A percentile compares a stretch with the other conserved stretches of the same genome.
Evolutionary conservation across 2,888 invertebrate species (phyloP).

Genomic region (Drosophila fulvimacula): DNA sequence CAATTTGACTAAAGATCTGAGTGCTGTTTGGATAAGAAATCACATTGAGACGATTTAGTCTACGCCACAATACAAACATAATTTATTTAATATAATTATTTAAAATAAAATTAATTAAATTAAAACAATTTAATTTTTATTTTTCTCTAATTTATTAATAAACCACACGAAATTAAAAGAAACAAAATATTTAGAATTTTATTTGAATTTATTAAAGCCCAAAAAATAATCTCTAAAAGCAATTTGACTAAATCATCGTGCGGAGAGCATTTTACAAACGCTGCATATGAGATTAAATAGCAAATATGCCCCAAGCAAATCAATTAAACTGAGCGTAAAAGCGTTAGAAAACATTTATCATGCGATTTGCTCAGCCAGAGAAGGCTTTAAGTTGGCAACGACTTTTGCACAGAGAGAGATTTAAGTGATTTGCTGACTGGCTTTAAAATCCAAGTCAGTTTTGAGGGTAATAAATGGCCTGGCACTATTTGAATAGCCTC

Average conservation of each 20-base stretch:
- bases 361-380: constrained; percentile 65
- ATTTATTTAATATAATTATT: too few species aligned
- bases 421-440: constrained; percentile 78
- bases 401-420: constrained; percentile 73
- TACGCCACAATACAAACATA: too few species aligned
- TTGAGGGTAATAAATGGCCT: constrained; percentile 67
- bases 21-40: too few species aligned
- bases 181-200: background rate
- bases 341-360: constrained; percentile 72
- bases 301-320: constrained; percentile 28
- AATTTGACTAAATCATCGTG: background rate
- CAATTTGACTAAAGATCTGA: too few species aligned
- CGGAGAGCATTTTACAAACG: background rate
- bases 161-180: too few species aligned
- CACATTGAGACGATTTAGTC: too few species aligned
- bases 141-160: too few species aligned
- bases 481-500: constrained; percentile 69
- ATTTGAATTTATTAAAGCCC: too few species aligned
- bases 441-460: constrained; percentile 70
- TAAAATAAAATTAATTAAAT: too few species aligned
- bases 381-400: constrained; percentile 74
- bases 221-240: background rate
- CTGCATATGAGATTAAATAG: background rate
- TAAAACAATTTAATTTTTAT: too few species aligned
- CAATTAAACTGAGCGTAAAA: constrained; percentile 30